Conservation (phyloP, 2,888 invertebrate species). For the Cheilosia scutellata region DNA sequence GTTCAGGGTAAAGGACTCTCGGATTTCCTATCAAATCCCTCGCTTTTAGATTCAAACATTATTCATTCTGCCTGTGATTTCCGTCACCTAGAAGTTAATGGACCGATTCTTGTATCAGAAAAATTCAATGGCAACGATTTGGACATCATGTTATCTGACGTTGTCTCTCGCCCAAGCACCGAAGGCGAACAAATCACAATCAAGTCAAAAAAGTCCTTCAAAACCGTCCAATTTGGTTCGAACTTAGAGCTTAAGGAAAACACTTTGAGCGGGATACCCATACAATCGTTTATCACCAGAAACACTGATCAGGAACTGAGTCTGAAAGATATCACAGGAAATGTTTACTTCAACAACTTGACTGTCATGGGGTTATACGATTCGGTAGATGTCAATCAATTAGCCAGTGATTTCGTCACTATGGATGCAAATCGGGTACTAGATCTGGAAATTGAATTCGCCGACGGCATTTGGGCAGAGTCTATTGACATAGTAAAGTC, state of each 20-base stretch:
- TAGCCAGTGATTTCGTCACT: constrained; percentile 83
- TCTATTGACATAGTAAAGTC: constrained; percentile 80
- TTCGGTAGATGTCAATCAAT: constrained; percentile 83
- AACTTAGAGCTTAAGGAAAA: constrained; percentile 83
- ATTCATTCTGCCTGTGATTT: constrained; percentile 85
- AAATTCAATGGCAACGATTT: constrained; percentile 83
- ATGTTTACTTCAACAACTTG: constrained; percentile 84
- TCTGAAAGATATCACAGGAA: constrained; percentile 82
- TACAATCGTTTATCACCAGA: constrained; percentile 84
- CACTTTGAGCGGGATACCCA: constrained; percentile 83
- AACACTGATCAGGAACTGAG: constrained; percentile 85
- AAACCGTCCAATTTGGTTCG: constrained; percentile 82
- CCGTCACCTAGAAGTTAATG: constrained; percentile 84
- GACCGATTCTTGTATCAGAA: constrained; percentile 84
- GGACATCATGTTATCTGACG: constrained; percentile 83
- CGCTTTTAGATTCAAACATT: constrained; percentile 83
- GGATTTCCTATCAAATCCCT: constrained; percentile 84
- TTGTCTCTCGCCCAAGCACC: constrained; percentile 84
- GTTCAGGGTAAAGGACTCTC: constrained; percentile 83
- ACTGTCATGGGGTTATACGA: constrained; percentile 83
- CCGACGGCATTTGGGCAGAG: constrained; percentile 76
- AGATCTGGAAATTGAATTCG: constrained; percentile 83
- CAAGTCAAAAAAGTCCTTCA: constrained; percentile 84
- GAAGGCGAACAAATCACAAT: constrained; percentile 82
- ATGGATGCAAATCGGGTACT: constrained; percentile 83